phyloP scores from a whole-genome alignment of 2,797 vertebrate genomes.

The Hylomyscus alleni region DNA sequence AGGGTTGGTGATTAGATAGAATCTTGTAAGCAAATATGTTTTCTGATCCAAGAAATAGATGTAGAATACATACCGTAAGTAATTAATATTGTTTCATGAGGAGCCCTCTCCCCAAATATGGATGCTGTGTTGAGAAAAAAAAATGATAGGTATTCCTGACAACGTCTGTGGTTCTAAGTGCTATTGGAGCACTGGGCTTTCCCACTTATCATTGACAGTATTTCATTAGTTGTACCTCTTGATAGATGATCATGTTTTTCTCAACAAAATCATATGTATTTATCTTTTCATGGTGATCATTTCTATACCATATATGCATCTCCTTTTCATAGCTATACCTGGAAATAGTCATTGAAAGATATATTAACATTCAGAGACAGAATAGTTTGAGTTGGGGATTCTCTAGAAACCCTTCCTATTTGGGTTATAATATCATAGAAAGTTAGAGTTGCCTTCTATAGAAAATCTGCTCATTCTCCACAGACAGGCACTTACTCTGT shows the following conservation, averaged over 20 bases:
- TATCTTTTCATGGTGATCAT: neutral
- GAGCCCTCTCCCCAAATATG: neutral
- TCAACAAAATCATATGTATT: neutral
- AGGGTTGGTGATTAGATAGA: constrained; percentile 8
- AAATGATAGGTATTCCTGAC: neutral
- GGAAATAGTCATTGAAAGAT: constrained; percentile 29
- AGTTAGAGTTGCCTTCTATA: constrained; percentile 43
- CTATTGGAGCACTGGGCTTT: neutral
- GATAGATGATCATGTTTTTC: constrained; percentile 14
- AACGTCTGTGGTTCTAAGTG: neutral
- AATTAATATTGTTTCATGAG: constrained; percentile 36
- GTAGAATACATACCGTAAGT: neutral
- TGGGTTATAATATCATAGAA: constrained; percentile 29
- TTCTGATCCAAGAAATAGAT: constrained; percentile 15
- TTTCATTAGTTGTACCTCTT: neutral
- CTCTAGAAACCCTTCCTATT: constrained; percentile 45
- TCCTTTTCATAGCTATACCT: neutral
- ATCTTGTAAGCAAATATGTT: constrained; percentile 30
- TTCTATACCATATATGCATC: neutral
- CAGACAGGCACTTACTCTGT: neutral
- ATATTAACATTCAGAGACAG: constrained; percentile 3
- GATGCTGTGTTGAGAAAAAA: neutral
- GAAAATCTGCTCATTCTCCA: constrained; percentile 36
- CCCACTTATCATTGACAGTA: constrained; percentile 16
- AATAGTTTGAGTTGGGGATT: constrained; percentile 12